These are phyloP conservation scores for Lasioglossum calceatum DNA, from an alignment of 2,888 invertebrate species.

Conservation along the genomic window DNA sequence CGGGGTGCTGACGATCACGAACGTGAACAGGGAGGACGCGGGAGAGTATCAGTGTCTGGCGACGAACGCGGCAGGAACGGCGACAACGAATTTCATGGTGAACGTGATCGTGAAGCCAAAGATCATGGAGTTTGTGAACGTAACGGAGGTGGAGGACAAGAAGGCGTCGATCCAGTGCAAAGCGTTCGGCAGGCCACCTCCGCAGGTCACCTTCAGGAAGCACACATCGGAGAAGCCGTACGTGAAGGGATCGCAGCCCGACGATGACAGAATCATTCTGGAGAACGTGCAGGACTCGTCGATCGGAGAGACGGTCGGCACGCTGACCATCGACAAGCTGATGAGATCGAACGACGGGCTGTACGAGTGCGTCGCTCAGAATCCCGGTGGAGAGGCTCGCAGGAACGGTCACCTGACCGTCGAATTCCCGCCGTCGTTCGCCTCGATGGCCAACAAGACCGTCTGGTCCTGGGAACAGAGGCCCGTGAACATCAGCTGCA, in stretches of 20 bases:
- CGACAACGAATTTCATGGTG: conserved; percentile 89
- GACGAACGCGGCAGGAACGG: conserved; percentile 91
- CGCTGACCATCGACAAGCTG: conserved; percentile 88
- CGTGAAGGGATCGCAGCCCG: conserved; percentile 87
- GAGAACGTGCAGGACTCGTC: conserved; percentile 86
- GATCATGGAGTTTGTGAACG: conserved; percentile 91
- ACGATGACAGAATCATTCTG: conserved; percentile 89
- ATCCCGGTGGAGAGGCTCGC: conserved; percentile 90
- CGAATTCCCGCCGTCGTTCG: conserved; percentile 93
- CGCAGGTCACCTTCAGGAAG: conserved; percentile 92
- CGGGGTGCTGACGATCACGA: conserved; percentile 90
- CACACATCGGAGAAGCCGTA: conserved; percentile 88
- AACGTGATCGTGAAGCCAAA: conserved; percentile 91
- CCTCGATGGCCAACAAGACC: conserved; percentile 89
- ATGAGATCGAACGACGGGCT: conserved; percentile 92
- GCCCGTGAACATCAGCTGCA: conserved; percentile 93
- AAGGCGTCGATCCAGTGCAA: conserved; percentile 90
- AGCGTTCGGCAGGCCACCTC: conserved; percentile 92
- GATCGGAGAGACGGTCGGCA: conserved; percentile 88
- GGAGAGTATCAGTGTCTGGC: conserved; percentile 93
- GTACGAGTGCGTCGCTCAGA: conserved; percentile 94
- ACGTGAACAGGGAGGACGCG: conserved; percentile 91
- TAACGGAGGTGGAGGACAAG: conserved; percentile 87
- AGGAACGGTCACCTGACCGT: conserved; percentile 93
- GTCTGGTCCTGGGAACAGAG: conserved; percentile 93